These are phyloP conservation scores for Ivindomyrus marchei DNA, from an alignment of 2,113 vertebrate genomes.

Conservation along the genomic window DNA sequence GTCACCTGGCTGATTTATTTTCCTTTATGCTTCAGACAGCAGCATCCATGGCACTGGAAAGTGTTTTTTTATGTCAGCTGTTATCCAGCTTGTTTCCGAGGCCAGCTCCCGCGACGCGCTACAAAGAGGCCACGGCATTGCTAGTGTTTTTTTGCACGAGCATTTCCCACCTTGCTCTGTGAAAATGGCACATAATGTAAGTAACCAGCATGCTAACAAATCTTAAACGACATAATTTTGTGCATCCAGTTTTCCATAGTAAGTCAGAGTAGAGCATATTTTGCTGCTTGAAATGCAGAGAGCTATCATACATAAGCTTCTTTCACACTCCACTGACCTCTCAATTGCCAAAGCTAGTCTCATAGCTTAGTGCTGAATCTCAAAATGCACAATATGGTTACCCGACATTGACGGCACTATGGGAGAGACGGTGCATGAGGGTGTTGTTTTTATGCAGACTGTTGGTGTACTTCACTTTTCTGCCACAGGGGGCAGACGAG, in stretches of 20 bases:
- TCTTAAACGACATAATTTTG: not conserved
- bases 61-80: not conserved
- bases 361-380: not conserved
- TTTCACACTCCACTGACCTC: not conserved
- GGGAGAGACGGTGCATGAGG: not conserved
- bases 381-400: not conserved
- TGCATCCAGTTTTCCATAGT: not conserved
- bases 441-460: constrained; percentile 13
- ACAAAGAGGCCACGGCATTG: not conserved
- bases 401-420: not conserved
- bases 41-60: not conserved
- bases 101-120: not conserved
- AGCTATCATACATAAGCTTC: not conserved
- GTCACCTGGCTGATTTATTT: not conserved
- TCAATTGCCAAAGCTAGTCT: not conserved
- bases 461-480: not conserved
- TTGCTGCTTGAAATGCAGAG: not conserved
- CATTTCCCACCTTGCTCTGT: not conserved
- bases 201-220: not conserved
- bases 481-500: not conserved
- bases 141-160: not conserved
- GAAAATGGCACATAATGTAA: not conserved
- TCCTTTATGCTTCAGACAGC: not conserved
- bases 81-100: not conserved
- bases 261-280: not conserved